These are phyloP conservation scores for Pseudotriccus pelzelni DNA, from an alignment of 2,797 vertebrate genomes.

Conservation along the genomic window DNA sequence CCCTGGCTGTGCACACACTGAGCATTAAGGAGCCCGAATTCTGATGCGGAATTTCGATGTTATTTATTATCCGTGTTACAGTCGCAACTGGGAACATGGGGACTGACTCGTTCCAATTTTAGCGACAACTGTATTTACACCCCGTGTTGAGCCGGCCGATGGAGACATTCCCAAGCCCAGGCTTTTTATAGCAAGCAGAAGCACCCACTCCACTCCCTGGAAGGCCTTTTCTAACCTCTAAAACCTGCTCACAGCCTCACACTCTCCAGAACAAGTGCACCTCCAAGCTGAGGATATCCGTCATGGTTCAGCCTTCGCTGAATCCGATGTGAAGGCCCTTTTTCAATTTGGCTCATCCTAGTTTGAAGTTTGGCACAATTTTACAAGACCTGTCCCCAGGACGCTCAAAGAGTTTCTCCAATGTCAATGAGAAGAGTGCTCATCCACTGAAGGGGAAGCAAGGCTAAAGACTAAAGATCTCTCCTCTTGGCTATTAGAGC, in stretches of 20 bases:
- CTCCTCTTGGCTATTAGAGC: background rate
- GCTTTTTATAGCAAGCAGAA: conserved; percentile 44
- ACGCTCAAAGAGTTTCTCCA: background rate
- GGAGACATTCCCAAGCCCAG: background rate
- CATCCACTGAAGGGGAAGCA: background rate
- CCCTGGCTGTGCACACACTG: rapidly evolving
- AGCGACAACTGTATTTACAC: background rate
- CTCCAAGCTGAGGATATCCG: background rate
- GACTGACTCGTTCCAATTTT: background rate
- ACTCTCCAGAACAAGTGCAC: background rate
- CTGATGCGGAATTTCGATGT: background rate
- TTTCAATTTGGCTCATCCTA: background rate
- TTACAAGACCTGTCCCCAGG: background rate
- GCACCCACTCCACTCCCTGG: background rate
- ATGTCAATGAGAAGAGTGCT: background rate
- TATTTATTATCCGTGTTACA: conserved; percentile 23
- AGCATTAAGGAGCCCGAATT: background rate
- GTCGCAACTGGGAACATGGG: background rate
- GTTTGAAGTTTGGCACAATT: background rate
- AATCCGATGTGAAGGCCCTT: background rate
- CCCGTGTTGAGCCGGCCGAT: background rate
- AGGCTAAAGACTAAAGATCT: background rate
- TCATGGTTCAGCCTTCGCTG: rapidly evolving
- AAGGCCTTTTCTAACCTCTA: background rate
- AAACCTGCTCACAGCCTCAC: background rate